Evolutionary conservation across 2,888 invertebrate genomes (phyloP).

Genomic region (Lasioglossum malachurum): DNA sequence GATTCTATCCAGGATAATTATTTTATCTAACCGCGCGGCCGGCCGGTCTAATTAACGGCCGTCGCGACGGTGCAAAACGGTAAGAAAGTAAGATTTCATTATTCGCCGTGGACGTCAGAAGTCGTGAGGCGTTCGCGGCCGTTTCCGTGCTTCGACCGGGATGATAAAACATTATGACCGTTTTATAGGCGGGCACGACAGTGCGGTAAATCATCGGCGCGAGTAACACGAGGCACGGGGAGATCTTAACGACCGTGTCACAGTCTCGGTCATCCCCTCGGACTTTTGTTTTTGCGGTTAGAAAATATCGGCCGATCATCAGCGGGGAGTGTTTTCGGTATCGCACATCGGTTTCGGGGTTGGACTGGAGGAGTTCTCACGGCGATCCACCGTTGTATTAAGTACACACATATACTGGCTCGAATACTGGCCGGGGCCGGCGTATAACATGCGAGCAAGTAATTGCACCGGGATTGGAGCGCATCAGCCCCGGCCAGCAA

Average conservation of each 20-base stretch:
- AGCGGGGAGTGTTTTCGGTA: slow-evolving; percentile 43
- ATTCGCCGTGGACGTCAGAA: slow-evolving; percentile 56
- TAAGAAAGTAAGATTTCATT: slow-evolving; percentile 67
- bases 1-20: background rate
- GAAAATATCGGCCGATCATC: slow-evolving; percentile 26
- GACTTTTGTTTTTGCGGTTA: slow-evolving; percentile 31
- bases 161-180: slow-evolving; percentile 75
- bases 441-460: slow-evolving; percentile 35
- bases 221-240: slow-evolving; percentile 61
- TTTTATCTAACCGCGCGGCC: background rate
- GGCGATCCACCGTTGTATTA: slow-evolving; percentile 13
- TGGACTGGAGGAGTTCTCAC: slow-evolving; percentile 55
- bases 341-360: background rate
- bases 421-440: background rate
- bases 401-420: background rate
- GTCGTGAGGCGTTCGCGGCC: slow-evolving; percentile 53
- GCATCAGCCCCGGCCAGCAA: slow-evolving; percentile 55
- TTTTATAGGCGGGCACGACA: slow-evolving; percentile 72
- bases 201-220: slow-evolving; percentile 72
- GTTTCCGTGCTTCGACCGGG: slow-evolving; percentile 69
- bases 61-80: slow-evolving; percentile 4
- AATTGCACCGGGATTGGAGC: slow-evolving; percentile 65
- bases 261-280: slow-evolving; percentile 38
- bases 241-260: slow-evolving; percentile 71
- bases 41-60: slow-evolving; percentile 44